Conservation (phyloP, 2,113 vertebrate genomes). For the Saccopteryx leptura region DNA sequence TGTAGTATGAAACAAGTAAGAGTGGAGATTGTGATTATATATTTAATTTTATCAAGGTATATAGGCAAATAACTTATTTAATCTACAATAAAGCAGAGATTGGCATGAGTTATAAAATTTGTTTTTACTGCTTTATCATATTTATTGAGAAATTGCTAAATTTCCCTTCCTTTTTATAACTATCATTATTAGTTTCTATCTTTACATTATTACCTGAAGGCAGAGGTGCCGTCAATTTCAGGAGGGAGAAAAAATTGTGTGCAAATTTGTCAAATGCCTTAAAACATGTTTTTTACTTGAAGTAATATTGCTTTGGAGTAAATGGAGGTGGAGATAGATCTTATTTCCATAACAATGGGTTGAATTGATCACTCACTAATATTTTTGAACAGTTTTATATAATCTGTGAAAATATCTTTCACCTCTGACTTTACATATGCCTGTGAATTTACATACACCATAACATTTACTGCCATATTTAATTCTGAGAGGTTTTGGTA, state of each 20-base stretch:
- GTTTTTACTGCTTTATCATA: not conserved
- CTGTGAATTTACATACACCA: not conserved
- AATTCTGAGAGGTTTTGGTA: not conserved
- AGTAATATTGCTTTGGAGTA: not conserved
- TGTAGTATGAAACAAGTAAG: not conserved
- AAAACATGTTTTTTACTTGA: not conserved
- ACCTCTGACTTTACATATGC: not conserved
- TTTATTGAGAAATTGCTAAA: conserved; percentile 9
- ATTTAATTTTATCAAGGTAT: not conserved
- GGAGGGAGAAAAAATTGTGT: not conserved
- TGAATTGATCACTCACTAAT: not conserved
- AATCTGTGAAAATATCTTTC: not conserved
- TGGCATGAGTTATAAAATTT: not conserved
- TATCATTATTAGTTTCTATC: not conserved
- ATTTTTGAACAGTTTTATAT: not conserved
- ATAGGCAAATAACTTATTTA: not conserved
- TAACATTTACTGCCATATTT: not conserved
- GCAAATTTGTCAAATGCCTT: not conserved
- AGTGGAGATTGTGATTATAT: not conserved
- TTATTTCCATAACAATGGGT: not conserved
- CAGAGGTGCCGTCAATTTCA: not conserved
- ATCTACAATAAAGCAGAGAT: not conserved
- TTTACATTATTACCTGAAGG: not conserved
- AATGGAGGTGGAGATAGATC: not conserved
- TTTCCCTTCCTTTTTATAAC: not conserved